Conservation (phyloP, 2,888 invertebrate species). For the Calliopum simillimum region DNA sequence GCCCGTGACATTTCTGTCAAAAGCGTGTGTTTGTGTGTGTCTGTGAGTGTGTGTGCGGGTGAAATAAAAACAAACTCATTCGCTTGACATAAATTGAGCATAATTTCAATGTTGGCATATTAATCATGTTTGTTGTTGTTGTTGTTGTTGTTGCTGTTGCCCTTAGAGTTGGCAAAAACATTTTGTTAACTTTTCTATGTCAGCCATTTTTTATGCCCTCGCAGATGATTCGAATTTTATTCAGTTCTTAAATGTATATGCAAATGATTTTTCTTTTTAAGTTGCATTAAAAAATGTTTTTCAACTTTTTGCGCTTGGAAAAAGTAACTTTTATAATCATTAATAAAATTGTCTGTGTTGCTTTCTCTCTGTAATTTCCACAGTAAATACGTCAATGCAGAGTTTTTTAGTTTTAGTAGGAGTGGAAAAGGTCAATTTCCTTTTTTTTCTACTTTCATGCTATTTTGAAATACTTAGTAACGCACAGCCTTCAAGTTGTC, state of each 20-base stretch:
- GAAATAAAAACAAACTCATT: background rate
- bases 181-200: too few species aligned
- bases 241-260: background rate
- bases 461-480: background rate
- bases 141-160: background rate
- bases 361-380: too few species aligned
- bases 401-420: background rate
- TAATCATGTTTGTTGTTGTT: slow-evolving; percentile 7
- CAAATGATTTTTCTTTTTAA: background rate
- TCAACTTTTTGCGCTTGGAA: background rate
- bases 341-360: slow-evolving; percentile 12
- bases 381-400: background rate
- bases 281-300: background rate
- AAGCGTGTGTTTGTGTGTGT: too few species aligned
- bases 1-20: slow-evolving; percentile 33
- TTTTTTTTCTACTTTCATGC: background rate
- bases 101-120: slow-evolving; percentile 46
- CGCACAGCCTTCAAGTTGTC: background rate
- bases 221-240: background rate
- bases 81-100: slow-evolving; percentile 53
- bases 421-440: too few species aligned
- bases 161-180: too few species aligned
- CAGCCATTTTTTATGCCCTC: too few species aligned
- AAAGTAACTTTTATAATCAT: slow-evolving; percentile 11
- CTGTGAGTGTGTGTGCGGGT: too few species aligned